Evolutionary conservation across 1,140 invertebrate genomes (phyloP).

Genomic region (Psilanteris sp.): DNA sequence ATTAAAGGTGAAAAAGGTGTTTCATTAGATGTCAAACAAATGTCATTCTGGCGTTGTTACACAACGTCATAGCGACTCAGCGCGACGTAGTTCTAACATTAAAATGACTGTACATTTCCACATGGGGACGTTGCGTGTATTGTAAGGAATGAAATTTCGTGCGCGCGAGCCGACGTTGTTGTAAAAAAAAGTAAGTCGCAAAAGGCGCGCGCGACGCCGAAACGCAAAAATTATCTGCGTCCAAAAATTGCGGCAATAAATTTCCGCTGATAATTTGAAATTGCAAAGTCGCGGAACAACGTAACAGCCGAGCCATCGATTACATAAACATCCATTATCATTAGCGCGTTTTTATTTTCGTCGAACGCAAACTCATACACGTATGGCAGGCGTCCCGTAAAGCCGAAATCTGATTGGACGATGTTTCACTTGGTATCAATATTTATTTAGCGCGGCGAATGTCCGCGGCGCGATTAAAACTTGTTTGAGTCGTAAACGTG

Average conservation of each 20-base stretch:
- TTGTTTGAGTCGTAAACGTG: conserved; percentile 76
- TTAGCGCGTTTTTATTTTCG: conserved; percentile 58
- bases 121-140: too few species aligned
- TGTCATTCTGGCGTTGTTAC: too few species aligned
- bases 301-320: conserved; percentile 47
- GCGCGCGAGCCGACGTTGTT: too few species aligned
- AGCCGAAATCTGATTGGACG: conserved; percentile 73
- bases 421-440: conserved; percentile 75
- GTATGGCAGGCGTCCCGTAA: conserved; percentile 54
- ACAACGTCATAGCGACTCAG: too few species aligned
- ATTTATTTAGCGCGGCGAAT: conserved; percentile 77
- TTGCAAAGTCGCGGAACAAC: conserved; percentile 35
- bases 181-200: too few species aligned
- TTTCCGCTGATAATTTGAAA: conserved; percentile 39
- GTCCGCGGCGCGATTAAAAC: conserved; percentile 75
- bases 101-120: too few species aligned
- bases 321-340: conserved; percentile 61
- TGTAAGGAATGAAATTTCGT: too few species aligned
- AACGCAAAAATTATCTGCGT: conserved; percentile 29
- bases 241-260: conserved; percentile 46
- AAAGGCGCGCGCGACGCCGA: too few species aligned
- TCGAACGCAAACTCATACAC: conserved; percentile 39
- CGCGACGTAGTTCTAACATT: too few species aligned
- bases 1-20: too few species aligned
- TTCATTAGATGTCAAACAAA: too few species aligned